Conservation (phyloP, 92 coral and sea anemone genomes). For the Umimayanthus chanpuru region DNA sequence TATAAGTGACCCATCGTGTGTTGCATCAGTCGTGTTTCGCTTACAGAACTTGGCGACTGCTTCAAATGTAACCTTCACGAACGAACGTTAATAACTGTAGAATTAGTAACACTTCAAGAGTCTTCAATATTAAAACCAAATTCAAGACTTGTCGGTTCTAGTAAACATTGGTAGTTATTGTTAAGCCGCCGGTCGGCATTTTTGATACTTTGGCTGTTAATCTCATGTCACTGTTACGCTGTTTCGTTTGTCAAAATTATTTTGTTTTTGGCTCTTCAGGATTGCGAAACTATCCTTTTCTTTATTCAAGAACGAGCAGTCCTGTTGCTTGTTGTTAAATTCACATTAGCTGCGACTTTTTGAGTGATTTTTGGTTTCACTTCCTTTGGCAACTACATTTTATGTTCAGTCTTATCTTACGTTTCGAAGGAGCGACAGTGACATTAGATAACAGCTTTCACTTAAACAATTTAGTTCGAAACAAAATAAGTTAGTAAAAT, state of each 20-base stretch:
- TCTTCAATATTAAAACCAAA: neutral
- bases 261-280: neutral
- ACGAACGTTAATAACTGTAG: neutral
- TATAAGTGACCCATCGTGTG: neutral
- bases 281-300: too few species aligned
- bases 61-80: neutral
- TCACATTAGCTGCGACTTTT: neutral
- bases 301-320: too few species aligned
- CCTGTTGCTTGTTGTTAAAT: neutral
- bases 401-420: neutral
- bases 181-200: constrained; percentile 4
- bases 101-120: neutral
- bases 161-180: neutral
- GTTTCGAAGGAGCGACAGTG: neutral
- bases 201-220: neutral
- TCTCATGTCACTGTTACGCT: constrained; percentile 5
- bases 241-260: neutral
- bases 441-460: neutral
- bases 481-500: neutral
- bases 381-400: neutral
- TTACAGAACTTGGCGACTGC: neutral
- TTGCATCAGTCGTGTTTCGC: neutral
- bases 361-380: neutral
- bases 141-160: neutral
- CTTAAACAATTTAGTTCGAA: neutral